These are phyloP conservation scores for Trachythela sp. DNA, from an alignment of 64 coral and sea anemone species.

Conservation along the genomic window DNA sequence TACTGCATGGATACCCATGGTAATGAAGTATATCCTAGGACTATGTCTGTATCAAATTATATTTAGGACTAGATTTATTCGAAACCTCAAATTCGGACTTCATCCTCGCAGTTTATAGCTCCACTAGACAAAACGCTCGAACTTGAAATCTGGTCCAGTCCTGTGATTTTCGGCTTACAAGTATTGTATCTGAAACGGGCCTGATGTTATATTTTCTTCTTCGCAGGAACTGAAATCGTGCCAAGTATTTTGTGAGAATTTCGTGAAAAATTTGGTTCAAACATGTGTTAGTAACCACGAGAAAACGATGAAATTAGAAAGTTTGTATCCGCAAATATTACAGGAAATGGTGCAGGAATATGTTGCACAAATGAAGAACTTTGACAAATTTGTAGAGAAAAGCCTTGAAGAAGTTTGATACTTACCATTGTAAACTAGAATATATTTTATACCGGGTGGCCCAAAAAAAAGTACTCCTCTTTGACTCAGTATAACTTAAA, in stretches of 20 bases:
- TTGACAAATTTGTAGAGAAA: conserved; percentile 61
- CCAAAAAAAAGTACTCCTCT: too few species aligned
- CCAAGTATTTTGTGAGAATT: conserved; percentile 63
- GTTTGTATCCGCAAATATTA: conserved; percentile 65
- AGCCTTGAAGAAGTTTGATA: conserved; percentile 62
- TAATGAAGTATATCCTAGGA: too few species aligned
- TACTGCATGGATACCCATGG: too few species aligned
- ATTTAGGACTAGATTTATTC: too few species aligned
- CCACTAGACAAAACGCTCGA: too few species aligned
- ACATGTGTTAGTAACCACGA: conserved; percentile 65
- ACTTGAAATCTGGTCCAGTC: too few species aligned
- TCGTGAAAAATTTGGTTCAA: conserved; percentile 70
- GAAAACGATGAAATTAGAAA: conserved; percentile 71
- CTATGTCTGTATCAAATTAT: too few species aligned
- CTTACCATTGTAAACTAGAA: neutral
- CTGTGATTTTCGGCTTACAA: too few species aligned
- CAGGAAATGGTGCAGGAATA: conserved; percentile 66
- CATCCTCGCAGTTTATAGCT: too few species aligned
- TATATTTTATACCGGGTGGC: too few species aligned
- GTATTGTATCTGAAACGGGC: neutral
- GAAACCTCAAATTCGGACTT: too few species aligned
- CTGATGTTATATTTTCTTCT: neutral
- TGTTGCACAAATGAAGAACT: conserved; percentile 41
- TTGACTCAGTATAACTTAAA: too few species aligned
- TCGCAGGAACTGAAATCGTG: conserved; percentile 70